Evolutionary conservation across 2,888 invertebrate genomes (phyloP).

Genomic region (Dastarcus helophoroides): DNA sequence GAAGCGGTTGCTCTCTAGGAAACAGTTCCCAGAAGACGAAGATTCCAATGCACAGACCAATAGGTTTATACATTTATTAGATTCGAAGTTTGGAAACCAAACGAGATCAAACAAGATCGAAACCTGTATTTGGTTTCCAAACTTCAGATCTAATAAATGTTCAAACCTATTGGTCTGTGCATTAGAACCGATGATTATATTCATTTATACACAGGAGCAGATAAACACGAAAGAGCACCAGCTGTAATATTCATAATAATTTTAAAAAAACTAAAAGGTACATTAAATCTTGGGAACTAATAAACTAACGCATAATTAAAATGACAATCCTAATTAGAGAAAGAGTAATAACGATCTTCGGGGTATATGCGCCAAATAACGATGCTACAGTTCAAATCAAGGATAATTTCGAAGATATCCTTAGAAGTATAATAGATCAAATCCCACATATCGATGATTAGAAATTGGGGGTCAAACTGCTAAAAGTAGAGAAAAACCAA

Average conservation of each 20-base stretch:
- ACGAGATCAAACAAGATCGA: too few relatives aligned
- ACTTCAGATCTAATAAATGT: too few relatives aligned
- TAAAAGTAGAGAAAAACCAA: too few relatives aligned
- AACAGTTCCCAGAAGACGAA: too few relatives aligned
- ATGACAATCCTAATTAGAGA: slow-evolving; percentile 2
- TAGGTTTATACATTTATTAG: too few relatives aligned
- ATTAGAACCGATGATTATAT: too few relatives aligned
- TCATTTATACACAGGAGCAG: slow-evolving; percentile 1
- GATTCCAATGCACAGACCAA: too few relatives aligned
- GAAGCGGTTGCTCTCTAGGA: too few relatives aligned
- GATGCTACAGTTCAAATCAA: slow-evolving; percentile 3
- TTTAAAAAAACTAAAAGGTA: not conserved
- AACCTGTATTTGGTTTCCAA: too few relatives aligned
- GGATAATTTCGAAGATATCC: slow-evolving; percentile 1
- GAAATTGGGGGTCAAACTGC: too few relatives aligned
- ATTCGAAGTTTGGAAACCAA: too few relatives aligned
- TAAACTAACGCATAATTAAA: slow-evolving; percentile 5
- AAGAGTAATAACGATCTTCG: slow-evolving; percentile 4
- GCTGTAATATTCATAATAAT: slow-evolving; percentile 2
- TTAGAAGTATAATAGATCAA: slow-evolving; percentile 3
- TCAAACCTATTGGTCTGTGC: too few relatives aligned
- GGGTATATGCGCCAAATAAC: slow-evolving; percentile 4
- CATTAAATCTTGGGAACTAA: slow-evolving; percentile 5
- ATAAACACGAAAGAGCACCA: slow-evolving; percentile 2
- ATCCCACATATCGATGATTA: slow-evolving; percentile 2